Base-by-base conservation (phyloP, 2,888 invertebrate genomes). In the Tetanocera ferruginea region DNA sequence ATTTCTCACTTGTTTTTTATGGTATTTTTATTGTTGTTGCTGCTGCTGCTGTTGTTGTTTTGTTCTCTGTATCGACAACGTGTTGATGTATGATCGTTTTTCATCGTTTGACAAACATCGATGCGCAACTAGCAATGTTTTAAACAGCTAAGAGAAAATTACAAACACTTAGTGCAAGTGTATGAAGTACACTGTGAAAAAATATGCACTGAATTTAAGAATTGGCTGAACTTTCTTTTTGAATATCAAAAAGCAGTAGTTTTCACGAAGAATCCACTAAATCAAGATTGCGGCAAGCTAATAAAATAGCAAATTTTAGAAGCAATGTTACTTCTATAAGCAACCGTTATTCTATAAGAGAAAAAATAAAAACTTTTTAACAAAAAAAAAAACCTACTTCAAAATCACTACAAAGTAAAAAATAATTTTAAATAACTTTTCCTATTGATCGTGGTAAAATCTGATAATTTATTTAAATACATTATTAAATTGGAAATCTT, bases 41-140 rank as follows among this genome's bases (percentile, higher is more conserved):
- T 64, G 64, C 66, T 64, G 64, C 66, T 51, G 52, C 64, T 74
- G 52, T 74, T 64, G 49, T 17, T 37, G 64, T 28, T 64, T 17
- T 17, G 51, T 51, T 69, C 17, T 28, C 72, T 57, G 74, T 64
- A 64, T 64, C 51, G 64, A 64, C 51, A 51, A 51, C 51, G 51
- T 51, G 64, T 49, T 51, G 64, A 64, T 64, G 17, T 66, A 9
- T 31, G 62, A 73, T 73, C 62, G 66, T 64, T 60, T 34, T 49
- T 66, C 67, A 43, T 69, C 69, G 31, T 25, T 37, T 67, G 73
- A 62, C 73, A 73, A 73, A 73, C 62, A 19, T 17, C 49, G 70
- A 70, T 52, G 70, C 34, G 71, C 55, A 34, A 1, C 71, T 11
- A 70, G 14, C 25, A 25, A 70, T 31, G 25, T 52, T 28, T 28